These are phyloP conservation scores for Mohoua ochrocephala DNA, from an alignment of 2,113 vertebrate genomes.

Conservation along the genomic window DNA sequence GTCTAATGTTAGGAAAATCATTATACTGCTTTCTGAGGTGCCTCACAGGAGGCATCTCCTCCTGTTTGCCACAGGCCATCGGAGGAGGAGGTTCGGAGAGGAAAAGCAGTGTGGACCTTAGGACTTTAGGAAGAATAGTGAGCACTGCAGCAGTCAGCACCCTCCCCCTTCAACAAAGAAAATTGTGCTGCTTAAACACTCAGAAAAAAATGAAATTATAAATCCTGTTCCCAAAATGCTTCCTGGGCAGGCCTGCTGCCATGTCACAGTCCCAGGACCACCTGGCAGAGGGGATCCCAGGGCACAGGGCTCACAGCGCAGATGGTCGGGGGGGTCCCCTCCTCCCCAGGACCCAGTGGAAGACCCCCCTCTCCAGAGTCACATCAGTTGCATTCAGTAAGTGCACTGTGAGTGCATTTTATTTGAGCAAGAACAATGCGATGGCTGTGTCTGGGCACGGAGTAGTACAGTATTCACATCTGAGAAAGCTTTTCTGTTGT, in stretches of 20 bases:
- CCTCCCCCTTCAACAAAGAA: neutral
- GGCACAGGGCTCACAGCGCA: rapidly evolving
- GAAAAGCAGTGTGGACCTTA: neutral
- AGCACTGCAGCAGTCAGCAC: neutral
- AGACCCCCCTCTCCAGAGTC: neutral
- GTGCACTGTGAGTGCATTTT: neutral
- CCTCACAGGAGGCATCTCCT: neutral
- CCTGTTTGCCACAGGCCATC: neutral
- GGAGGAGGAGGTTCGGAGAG: neutral
- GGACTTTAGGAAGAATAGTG: neutral
- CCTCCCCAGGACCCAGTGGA: neutral
- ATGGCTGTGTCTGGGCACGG: neutral
- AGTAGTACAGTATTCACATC: neutral
- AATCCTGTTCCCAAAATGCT: neutral
- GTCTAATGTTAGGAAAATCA: neutral
- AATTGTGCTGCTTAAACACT: neutral
- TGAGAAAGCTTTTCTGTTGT: neutral
- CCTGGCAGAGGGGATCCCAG: neutral
- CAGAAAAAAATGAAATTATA: neutral
- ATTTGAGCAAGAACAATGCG: neutral
- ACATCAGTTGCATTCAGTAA: neutral
- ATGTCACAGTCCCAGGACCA: neutral
- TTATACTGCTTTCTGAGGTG: neutral
- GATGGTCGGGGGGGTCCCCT: rapidly evolving
- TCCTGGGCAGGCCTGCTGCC: neutral